A percentile compares a stretch with the other conserved stretches of the same genome.
Conservation (phyloP, 2,797 vertebrate species). For the Lepilemur ruficaudatus region DNA sequence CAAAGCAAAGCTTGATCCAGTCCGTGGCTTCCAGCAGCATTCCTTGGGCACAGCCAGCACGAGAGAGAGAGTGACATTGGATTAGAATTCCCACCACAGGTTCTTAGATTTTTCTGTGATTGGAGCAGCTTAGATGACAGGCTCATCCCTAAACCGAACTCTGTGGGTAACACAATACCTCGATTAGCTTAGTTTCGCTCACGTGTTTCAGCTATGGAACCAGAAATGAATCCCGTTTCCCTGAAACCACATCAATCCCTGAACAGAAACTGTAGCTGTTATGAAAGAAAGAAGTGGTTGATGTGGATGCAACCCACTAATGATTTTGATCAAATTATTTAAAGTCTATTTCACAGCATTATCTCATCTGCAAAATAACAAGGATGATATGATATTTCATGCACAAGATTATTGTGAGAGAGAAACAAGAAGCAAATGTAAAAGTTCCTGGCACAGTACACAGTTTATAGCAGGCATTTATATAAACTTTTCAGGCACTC, state of each 20-base stretch:
- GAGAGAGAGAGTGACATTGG: neutral
- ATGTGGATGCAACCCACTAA: neutral
- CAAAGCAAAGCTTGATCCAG: neutral
- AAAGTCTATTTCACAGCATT: neutral
- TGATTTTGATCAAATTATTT: neutral
- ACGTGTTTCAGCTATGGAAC: neutral
- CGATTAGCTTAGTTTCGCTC: neutral
- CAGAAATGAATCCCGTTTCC: neutral
- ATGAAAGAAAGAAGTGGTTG: neutral
- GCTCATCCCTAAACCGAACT: neutral
- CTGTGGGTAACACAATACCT: neutral
- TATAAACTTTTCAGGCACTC: neutral
- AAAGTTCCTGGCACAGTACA: neutral
- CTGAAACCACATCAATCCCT: neutral
- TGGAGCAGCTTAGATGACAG: neutral
- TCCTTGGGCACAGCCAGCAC: neutral
- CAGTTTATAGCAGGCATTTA: neutral
- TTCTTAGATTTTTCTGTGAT: neutral
- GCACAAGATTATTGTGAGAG: neutral
- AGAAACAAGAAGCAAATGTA: neutral
- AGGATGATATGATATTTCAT: neutral
- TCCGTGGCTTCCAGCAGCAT: neutral
- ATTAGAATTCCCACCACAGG: rapidly evolving
- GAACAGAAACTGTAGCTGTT: neutral
- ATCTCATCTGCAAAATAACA: neutral